Conservation (phyloP, 1,140 invertebrate genomes). For the Pachypsylla venusta region DNA sequence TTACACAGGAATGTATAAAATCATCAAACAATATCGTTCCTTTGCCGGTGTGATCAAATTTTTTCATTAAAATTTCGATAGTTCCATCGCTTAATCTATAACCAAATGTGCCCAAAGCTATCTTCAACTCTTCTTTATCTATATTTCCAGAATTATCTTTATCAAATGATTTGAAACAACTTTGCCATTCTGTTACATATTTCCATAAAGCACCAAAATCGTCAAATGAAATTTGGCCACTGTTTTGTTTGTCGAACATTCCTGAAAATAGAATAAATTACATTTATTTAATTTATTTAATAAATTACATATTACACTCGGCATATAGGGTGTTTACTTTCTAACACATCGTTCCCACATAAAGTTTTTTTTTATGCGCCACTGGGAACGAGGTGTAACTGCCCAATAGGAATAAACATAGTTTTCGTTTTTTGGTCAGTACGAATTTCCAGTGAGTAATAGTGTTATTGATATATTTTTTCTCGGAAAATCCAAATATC, state of each 20-base stretch:
- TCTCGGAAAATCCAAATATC: too few relatives aligned
- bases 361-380: too few relatives aligned
- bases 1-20: constrained; percentile 92
- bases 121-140: constrained; percentile 75
- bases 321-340: too few relatives aligned
- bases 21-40: constrained; percentile 93
- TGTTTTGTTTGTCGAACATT: constrained; percentile 89
- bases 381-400: too few relatives aligned
- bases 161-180: constrained; percentile 88
- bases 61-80: constrained; percentile 66
- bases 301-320: too few relatives aligned
- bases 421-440: too few relatives aligned
- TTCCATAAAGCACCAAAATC: constrained; percentile 94
- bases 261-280: constrained; percentile 19
- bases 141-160: constrained; percentile 92
- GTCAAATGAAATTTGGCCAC: constrained; percentile 85
- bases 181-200: constrained; percentile 97
- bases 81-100: constrained; percentile 75
- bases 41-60: constrained; percentile 81
- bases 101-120: constrained; percentile 83
- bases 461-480: too few relatives aligned
- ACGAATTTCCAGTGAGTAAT: too few relatives aligned
- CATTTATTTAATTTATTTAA: background rate
- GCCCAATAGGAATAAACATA: too few relatives aligned
- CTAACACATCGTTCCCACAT: too few relatives aligned